Conservation (phyloP, 2,113 vertebrate species). For the Pterocles gutturalis region DNA sequence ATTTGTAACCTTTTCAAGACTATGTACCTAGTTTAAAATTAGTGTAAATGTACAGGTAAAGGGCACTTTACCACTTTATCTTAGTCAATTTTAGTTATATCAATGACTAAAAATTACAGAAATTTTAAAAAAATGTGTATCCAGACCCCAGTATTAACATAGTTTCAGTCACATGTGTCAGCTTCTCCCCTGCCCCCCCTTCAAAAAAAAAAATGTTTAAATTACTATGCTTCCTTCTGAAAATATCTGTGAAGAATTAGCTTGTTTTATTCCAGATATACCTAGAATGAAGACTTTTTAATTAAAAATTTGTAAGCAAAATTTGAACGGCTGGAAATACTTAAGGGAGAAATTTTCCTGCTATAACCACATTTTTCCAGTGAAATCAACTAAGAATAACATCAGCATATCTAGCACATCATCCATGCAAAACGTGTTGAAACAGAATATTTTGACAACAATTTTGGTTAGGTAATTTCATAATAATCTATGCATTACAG, state of each 20-base stretch:
- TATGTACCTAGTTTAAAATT: background rate
- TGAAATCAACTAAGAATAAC: background rate
- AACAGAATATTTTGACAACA: background rate
- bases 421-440: background rate
- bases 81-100: background rate
- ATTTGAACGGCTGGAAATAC: background rate
- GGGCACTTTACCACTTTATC: background rate
- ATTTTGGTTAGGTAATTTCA: background rate
- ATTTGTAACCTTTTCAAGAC: background rate
- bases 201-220: background rate
- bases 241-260: background rate
- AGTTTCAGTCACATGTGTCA: too few relatives aligned
- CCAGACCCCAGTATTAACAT: background rate
- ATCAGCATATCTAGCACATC: background rate
- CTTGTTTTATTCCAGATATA: background rate
- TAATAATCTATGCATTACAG: background rate
- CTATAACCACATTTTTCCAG: background rate
- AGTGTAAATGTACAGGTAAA: background rate
- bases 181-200: fast-evolving
- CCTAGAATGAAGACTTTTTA: background rate
- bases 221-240: background rate
- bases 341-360: background rate
- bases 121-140: background rate
- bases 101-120: background rate
- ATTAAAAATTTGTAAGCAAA: background rate